Evolutionary conservation across 2,888 invertebrate genomes (phyloP), one percentile per base, ranked within the genome.

Genomic region (Carabus problematicus): DNA sequence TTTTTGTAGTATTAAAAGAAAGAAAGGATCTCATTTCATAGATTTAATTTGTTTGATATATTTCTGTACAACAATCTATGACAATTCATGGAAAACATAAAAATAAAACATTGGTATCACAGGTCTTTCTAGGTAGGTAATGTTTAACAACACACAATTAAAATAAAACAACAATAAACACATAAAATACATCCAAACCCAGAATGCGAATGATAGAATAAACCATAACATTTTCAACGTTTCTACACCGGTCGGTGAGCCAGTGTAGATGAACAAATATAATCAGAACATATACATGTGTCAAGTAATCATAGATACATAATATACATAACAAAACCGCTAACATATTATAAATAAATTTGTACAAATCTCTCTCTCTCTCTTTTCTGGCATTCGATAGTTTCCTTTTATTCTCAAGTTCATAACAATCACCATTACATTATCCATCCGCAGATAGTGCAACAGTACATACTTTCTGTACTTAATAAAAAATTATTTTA

Each of bases 11-110:
- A 3, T 29, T 3, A 29, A 29, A 29, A 6, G 29, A 29, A 29
- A 29, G 6, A 3, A 2, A 29, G 29, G 6, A 29, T 3, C 29
- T 29, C 29, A 29, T 29, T 29, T 29, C 29, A 29, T 29, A 29
- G 29, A 29, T 29, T 64, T 64, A 45, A 56, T 56, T 64, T 64
- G 43, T 47, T 68, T 68, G 68, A 61, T 68, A 68, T 61, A 68
- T 68, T 42, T 68, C 68, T 68, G 68, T 68, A 68, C 66, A 68
- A 68, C 68, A 68, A 68, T 68, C 68, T 68, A 68, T 68, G 68
- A 61, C 61, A 55, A 61, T 42, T 55, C 43, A 43, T 61, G 52
- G 54, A 68, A 67, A 68, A 68, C 68, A 68, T 68, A 68, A 68
- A 68, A 68, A 68, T 60, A 68, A 68, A 68, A 60, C 49, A 68